Evolutionary conservation across 2,113 vertebrate genomes (phyloP).

Genomic region (Mormoops blainvillei): DNA sequence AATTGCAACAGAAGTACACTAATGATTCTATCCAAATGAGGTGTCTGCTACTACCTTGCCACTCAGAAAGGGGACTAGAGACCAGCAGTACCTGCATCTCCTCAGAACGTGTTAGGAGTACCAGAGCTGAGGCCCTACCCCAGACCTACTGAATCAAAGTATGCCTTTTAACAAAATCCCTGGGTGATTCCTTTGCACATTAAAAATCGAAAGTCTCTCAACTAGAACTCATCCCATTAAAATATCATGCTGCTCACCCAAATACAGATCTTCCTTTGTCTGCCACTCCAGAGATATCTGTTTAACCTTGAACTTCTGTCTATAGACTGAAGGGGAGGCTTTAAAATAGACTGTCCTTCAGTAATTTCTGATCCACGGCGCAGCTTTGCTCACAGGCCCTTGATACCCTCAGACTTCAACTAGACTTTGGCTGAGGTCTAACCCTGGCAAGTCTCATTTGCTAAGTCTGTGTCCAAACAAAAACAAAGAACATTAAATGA

Average conservation of each 20-base stretch:
- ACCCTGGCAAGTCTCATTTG: conserved; percentile 2
- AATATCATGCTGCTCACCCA: neutral
- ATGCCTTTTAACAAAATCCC: neutral
- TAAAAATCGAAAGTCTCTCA: neutral
- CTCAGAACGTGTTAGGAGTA: neutral
- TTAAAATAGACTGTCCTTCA: neutral
- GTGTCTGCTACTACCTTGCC: neutral
- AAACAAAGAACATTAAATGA: neutral
- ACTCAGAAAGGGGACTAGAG: neutral
- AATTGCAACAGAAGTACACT: neutral
- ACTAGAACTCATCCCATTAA: neutral
- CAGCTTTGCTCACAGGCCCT: neutral
- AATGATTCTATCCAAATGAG: neutral
- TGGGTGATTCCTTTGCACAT: neutral
- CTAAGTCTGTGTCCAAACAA: neutral
- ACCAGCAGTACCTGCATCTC: neutral
- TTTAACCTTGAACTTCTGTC: neutral
- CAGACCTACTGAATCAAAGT: neutral
- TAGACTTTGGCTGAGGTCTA: neutral
- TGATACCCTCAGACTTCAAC: neutral
- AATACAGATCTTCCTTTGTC: neutral
- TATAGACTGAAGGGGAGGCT: neutral
- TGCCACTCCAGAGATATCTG: neutral
- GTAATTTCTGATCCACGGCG: neutral
- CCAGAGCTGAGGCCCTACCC: neutral